A percentile compares a stretch with the other conserved stretches of the same genome.
Conservation (phyloP, 2,888 invertebrate genomes). For the Volucella inanis region DNA sequence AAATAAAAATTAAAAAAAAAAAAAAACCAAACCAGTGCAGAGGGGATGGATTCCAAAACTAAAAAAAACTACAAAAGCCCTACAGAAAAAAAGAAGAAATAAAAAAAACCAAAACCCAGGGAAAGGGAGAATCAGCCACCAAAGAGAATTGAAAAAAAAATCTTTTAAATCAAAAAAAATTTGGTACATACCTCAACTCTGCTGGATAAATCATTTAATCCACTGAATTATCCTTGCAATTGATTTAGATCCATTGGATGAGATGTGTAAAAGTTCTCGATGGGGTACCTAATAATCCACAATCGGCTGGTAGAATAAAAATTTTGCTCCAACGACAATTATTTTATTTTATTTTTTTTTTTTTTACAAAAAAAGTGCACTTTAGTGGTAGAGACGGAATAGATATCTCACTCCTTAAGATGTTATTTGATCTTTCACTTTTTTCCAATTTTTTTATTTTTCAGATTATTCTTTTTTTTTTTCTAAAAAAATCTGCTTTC, state of each 20-base stretch:
- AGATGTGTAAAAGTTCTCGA: conserved; percentile 22
- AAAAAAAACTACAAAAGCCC: conserved; percentile 50
- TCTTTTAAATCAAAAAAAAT: background rate
- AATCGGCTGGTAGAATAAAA: conserved; percentile 32
- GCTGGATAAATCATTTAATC: conserved; percentile 74
- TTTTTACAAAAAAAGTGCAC: conserved; percentile 7
- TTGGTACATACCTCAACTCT: conserved; percentile 64
- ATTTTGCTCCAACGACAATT: background rate
- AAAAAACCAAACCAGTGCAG: conserved; percentile 17
- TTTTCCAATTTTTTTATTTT: conserved; percentile 13
- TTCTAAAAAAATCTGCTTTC: conserved; percentile 43
- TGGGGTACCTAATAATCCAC: conserved; percentile 75
- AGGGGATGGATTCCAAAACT: conserved; percentile 69
- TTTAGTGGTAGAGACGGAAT: background rate
- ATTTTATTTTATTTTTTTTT: background rate
- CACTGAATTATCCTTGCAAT: conserved; percentile 70
- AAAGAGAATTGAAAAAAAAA: conserved; percentile 37
- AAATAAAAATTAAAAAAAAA: conserved; percentile 15
- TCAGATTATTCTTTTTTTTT: background rate
- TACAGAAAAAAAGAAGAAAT: conserved; percentile 4
- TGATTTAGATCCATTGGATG: conserved; percentile 49
- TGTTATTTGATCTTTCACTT: conserved; percentile 36
- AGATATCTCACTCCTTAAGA: background rate
- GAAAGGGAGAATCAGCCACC: conserved; percentile 32
- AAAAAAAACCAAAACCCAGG: background rate